These are phyloP conservation scores for Miniopterus natalensis DNA, from an alignment of 2,113 vertebrate genomes.

Conservation along the genomic window DNA sequence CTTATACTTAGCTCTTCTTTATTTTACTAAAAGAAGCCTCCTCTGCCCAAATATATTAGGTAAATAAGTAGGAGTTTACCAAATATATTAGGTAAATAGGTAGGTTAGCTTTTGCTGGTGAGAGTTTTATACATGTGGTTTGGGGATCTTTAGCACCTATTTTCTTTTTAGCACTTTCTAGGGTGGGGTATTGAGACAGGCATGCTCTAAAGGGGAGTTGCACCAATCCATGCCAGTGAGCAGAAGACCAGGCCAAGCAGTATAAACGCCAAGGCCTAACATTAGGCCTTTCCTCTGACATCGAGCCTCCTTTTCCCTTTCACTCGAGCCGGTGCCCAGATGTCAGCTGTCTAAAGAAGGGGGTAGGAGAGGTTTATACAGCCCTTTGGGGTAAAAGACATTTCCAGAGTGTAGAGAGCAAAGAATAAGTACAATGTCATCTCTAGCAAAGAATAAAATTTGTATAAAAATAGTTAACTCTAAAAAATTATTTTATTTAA, in stretches of 20 bases:
- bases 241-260: neutral
- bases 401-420: neutral
- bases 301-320: neutral
- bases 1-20: neutral
- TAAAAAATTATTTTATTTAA: constrained; percentile 50
- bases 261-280: neutral
- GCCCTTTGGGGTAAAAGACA: neutral
- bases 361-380: neutral
- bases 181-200: neutral
- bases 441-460: constrained; percentile 16
- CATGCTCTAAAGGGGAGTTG: neutral
- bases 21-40: neutral
- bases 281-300: neutral
- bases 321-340: neutral
- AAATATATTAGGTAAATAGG: neutral
- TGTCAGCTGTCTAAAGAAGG: neutral
- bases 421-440: neutral
- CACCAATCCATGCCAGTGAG: neutral
- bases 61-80: neutral
- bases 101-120: neutral
- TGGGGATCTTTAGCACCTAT: neutral
- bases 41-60: neutral
- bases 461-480: constrained; percentile 18
- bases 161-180: neutral
- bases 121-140: neutral